Base-by-base conservation (phyloP, 2,113 vertebrate species). In the Coregonus clupeaformis region DNA sequence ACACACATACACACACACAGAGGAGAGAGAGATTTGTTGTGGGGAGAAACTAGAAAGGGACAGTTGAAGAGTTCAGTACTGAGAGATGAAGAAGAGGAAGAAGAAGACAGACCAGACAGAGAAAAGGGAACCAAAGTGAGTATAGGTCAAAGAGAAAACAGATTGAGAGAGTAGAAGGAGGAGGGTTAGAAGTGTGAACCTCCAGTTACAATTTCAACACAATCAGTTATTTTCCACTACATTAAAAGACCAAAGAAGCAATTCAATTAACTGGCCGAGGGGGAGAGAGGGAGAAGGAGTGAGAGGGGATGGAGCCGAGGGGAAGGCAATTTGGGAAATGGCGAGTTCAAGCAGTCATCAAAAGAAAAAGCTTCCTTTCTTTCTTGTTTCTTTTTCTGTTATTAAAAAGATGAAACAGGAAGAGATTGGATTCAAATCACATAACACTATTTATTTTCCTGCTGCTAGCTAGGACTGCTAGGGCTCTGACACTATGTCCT, bases 81-180 rank as follows among this genome's bases (percentile, higher is more conserved):
- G 30, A 32, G 32, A 32, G 30, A 32, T 4, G 32, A 6, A 32
- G 32, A 32, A 32, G 6, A 32, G 32, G 32, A 1, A 32, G 32
- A 32, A 32, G 32, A 6, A 32, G 6, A 27, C 1, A 1, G 6
- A n/a, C n/a, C n/a, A n/a, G 30, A 32, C 47, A 57, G 49, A 30
- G 66, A 68, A 69, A 52, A 14, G 49, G 49, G 55, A 4, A n/a
- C 29, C 16, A 45, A 69, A 67, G 73, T 73, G 20, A 24, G 75
- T n/a, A 25, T 29, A 25, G 59, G 24, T n/a, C 2, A 32, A 64
- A 24, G 16, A 13, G 55, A 1, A 64, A 22, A 4, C 2, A 73
- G 75, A 73, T 32, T 73, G 63, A 78, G 79, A 75, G 47, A 72
- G 68, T 12, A 74, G 76, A 64, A 29, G 20, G 20, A 59, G 20